Conservation (phyloP, 1,140 invertebrate species). For the Lasioglossum baleicum region DNA sequence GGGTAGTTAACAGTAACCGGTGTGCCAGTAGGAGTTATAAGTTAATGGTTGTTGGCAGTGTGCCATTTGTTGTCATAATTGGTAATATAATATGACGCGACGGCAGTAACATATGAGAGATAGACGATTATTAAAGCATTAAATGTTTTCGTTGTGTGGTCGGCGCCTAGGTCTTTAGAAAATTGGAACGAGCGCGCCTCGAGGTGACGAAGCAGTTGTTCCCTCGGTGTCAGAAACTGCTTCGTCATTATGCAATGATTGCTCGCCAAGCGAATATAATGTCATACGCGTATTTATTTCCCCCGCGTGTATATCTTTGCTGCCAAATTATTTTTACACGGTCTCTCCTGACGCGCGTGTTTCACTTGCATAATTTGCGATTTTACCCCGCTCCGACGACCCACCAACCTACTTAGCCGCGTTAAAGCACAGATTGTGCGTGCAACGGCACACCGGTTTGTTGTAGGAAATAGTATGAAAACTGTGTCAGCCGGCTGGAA, state of each 20-base stretch:
- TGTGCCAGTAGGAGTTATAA: background rate
- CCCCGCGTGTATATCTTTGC: slow-evolving; percentile 36
- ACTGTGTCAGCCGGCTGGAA: slow-evolving; percentile 43
- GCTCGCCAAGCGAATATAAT: background rate
- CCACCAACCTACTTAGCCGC: slow-evolving; percentile 15
- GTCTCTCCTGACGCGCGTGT: slow-evolving; percentile 7
- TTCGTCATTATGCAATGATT: slow-evolving; percentile 62
- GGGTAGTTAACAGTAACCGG: background rate
- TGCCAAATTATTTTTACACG: slow-evolving; percentile 72
- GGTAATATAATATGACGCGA: background rate
- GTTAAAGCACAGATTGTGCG: slow-evolving; percentile 16
- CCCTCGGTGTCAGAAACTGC: slow-evolving; percentile 28
- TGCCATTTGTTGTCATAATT: slow-evolving; percentile 36
- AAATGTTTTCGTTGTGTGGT: background rate
- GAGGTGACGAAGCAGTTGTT: slow-evolving; percentile 52
- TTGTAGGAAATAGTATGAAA: slow-evolving; percentile 47
- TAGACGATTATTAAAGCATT: background rate
- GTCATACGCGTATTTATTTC: slow-evolving; percentile 59
- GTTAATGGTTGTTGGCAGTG: slow-evolving; percentile 1
- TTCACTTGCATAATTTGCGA: slow-evolving; percentile 66
- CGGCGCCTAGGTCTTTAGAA: slow-evolving; percentile 7
- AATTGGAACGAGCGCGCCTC: slow-evolving; percentile 57
- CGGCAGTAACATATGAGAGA: background rate
- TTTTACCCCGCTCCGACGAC: slow-evolving; percentile 39
- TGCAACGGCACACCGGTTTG: background rate